Evolutionary conservation across 2,888 invertebrate species (phyloP), one percentile per base, ranked within the genome.

Genomic region (Trachelus tabidus): DNA sequence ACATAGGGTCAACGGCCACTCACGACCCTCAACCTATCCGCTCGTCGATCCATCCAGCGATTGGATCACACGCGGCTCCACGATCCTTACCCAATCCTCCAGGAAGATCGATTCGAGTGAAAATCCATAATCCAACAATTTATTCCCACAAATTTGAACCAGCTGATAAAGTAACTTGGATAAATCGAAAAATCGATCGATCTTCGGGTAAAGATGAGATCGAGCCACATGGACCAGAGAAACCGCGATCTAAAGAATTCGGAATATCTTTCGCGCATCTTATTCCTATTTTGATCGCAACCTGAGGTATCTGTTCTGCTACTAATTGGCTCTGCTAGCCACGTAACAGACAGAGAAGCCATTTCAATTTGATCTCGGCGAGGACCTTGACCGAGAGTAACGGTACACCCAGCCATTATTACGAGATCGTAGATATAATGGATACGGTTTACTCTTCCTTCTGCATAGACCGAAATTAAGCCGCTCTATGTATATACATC

Each of bases 1-100:
- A 79, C 79, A 80, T 84, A 87, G 89, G 90, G 90, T 90, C 90
- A 90, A 90, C 89, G 90, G 86, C 90, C 90, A 90, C 86, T 83
- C 85, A 79, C 90, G 90, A 90, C 90, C 90, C 90, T 90, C 90
- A 88, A 35, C 74, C 34, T 71, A 71, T 71, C 71, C 71, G 71
- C 71, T 31, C 71, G 71, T 71, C 31, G 33, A 71, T 71, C 71
- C 30, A 15, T 69, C 30, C 69, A 69, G 31, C 33, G 31, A 33
- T 69, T 30, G 15, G 69, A 69, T 33, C 71, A 34, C 71, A 12
- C n/a, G 9, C 71, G 71, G 34, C 4, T 31, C 71, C 31, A 33
- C 71, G 71, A 71, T 15, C 31, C 31, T 71, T 23, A 34, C 71
- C 71, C 71, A 23, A 71, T 33, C 71, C 56, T 56, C 23, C 23